Conservation (phyloP, 1,140 invertebrate species). For the Notospermus geniculatus region DNA sequence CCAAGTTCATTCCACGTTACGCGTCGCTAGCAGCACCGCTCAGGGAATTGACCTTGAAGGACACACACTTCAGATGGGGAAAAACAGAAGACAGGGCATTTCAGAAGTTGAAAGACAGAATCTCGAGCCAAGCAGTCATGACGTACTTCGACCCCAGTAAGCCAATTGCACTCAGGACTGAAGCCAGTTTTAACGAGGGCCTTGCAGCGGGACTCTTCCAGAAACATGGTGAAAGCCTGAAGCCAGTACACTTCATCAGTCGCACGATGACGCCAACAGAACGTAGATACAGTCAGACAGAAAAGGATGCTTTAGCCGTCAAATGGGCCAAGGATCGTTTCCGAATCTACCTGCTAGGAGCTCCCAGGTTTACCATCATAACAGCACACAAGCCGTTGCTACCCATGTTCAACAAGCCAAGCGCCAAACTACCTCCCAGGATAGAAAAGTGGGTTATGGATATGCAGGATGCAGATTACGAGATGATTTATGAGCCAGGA, state of each 20-base stretch:
- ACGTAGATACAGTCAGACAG: slow-evolving; percentile 51
- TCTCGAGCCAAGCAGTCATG: slow-evolving; percentile 19
- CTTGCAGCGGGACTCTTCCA: slow-evolving; percentile 50
- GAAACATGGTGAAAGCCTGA: slow-evolving; percentile 18
- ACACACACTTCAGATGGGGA: slow-evolving; percentile 26
- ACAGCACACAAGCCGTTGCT: slow-evolving; percentile 38
- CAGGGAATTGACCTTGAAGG: slow-evolving; percentile 26
- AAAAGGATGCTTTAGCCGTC: slow-evolving; percentile 47
- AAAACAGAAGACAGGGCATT: slow-evolving; percentile 25
- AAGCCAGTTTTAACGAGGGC: slow-evolving; percentile 55
- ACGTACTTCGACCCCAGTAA: slow-evolving; percentile 22
- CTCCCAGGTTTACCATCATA: slow-evolving; percentile 32
- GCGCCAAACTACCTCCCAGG: neutral
- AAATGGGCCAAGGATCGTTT: slow-evolving; percentile 26
- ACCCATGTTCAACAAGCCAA: slow-evolving; percentile 16
- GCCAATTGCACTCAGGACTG: slow-evolving; percentile 45
- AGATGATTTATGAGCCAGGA: slow-evolving; percentile 18
- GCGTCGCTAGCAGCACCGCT: slow-evolving; percentile 26
- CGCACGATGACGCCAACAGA: slow-evolving; percentile 48
- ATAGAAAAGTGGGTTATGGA: slow-evolving; percentile 18
- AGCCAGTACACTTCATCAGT: slow-evolving; percentile 48
- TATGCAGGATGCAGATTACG: slow-evolving; percentile 21
- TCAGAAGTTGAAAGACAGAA: slow-evolving; percentile 26
- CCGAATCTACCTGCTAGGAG: slow-evolving; percentile 32
- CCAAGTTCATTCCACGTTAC: slow-evolving; percentile 33